Base-by-base conservation (phyloP, 2,888 invertebrate species). In the Coremacera marginata region DNA sequence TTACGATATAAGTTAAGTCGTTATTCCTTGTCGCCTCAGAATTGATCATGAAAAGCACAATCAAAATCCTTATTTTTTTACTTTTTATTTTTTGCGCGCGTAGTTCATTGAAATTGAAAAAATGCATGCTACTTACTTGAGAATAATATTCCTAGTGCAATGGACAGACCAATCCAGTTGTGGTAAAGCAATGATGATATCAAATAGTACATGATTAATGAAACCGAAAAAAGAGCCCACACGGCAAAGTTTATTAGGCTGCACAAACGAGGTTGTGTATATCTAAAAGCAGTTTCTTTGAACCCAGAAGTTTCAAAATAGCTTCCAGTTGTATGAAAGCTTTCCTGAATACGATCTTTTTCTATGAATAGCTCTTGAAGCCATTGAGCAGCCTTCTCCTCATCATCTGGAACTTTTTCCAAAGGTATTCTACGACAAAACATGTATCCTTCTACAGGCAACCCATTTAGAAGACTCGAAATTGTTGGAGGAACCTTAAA, bases 401-500 rank as follows among this genome's bases (percentile, higher is more conserved):
- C 91, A 73, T 92, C 93, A 65, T 92, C 92, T 0, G 98, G 98
- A 44, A 98, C 92, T 71, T 92, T 92, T 67, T 94, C 93, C 63
- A 98, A 90, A 0, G 95, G 94, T 87, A 97, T 94, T 84, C 98
- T 92, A 80, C 94, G 92, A 83, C 96, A 92, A 85, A 94, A 93
- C 90, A 96, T 90, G 85, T 96, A 94, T 0, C 93, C 95, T 80
- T 92, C 92, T 0, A 96, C 92, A 49, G 91, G 90, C 85, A 93
- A 92, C 0, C 96, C 97, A 81, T 92, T 91, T 44, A 97, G 88
- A 83, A 97, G 90, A 85, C 93, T 95, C 55, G 92, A 93, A 84
- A 97, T 92, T 0, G 95, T 95, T n/a, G 96, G 95, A 70, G 93
- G 92, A 19, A 90, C 90, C 91, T 92, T 83, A 19, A 5, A 44